Evolutionary conservation across 2,888 invertebrate species (phyloP).

Genomic region (Drosophila mettleri): DNA sequence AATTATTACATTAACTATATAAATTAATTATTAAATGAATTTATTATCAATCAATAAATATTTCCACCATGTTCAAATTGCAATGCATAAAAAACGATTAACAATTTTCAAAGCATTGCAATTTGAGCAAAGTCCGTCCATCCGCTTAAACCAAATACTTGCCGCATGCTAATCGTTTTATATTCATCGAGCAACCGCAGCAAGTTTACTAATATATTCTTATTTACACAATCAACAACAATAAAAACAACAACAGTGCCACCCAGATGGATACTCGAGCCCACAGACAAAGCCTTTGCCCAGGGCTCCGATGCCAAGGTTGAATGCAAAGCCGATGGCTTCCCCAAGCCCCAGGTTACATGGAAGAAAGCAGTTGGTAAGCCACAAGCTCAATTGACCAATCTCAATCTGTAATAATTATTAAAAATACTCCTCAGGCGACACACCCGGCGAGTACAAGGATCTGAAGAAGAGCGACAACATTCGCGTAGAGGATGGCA

Average conservation of each 20-base stretch:
- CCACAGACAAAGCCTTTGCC: conserved; percentile 97
- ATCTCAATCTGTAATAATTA: too few species aligned
- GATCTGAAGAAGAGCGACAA: conserved; percentile 96
- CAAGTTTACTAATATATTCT: conserved; percentile 67
- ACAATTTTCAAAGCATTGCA: conserved; percentile 54
- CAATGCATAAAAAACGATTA: conserved; percentile 34
- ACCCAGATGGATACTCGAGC: conserved; percentile 97
- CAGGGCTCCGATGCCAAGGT: conserved; percentile 97
- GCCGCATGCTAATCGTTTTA: conserved; percentile 74
- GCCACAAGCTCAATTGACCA: conserved; percentile 27
- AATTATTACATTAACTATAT: background rate
- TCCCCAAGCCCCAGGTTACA: conserved; percentile 96
- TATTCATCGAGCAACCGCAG: background rate
- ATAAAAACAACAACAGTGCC: conserved; percentile 88
- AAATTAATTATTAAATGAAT: too few species aligned
- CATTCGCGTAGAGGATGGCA: conserved; percentile 97
- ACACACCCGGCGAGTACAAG: conserved; percentile 96
- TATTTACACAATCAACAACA: conserved; percentile 29
- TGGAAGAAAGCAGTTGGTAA: conserved; percentile 98
- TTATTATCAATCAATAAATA: conserved; percentile 23
- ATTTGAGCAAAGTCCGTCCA: conserved; percentile 69
- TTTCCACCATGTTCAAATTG: conserved; percentile 45
- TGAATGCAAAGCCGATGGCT: conserved; percentile 98
- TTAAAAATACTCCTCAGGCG: conserved; percentile 86
- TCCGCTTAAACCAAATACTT: conserved; percentile 54